Evolutionary conservation across 2,797 vertebrate genomes (phyloP), one percentile per base, ranked within the genome.

Genomic region (Florisuga fusca): DNA sequence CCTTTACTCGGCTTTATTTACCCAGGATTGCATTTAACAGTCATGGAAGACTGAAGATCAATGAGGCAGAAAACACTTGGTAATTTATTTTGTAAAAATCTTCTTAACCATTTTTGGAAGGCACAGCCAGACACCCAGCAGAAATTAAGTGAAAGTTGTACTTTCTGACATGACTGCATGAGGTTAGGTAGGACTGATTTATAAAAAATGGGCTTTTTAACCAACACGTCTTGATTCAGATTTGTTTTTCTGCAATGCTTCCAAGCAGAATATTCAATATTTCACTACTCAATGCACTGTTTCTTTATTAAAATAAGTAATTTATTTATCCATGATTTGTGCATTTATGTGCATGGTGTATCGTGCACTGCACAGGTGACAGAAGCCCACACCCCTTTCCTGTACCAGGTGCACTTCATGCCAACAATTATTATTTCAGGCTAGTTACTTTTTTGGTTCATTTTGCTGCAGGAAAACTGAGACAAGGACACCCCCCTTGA

Each of bases 31-130:
- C 96, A 96, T 93, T 96, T 96, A 96, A 93, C 97, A 98, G 97
- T 97, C 97, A 97, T 71, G 96, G 96, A 97, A 97, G 98, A 98
- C 95, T 98, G 98, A 98, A 96, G 96, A 93, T 97, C 97, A 98
- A 98, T 23, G 97, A 98, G 97, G 98, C 97, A 97, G 98, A 98
- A 98, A 98, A 95, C 94, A 96, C 78, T 95, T 80, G 90, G 76
- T 97, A 97, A 98, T 98, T 98, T 96, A 84, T 94, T 84, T 94
- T 96, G 87, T 94, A 94, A 95, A 89, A 96, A 69, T 53, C 43
- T 75, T 77, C 55, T 76, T 27, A 93, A 59, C 9, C 26, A 36
- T 53, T 87, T 95, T 84, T 82, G 66, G 53, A 92, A 79, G 33
- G 23, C 74, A 77, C 63, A 78, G 67, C 46, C 83, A 74, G 38